Percentiles rank a stretch among this genome's conserved stretches.
Conservation (phyloP, 2,797 vertebrate species). For the Takifugu rubripes region DNA sequence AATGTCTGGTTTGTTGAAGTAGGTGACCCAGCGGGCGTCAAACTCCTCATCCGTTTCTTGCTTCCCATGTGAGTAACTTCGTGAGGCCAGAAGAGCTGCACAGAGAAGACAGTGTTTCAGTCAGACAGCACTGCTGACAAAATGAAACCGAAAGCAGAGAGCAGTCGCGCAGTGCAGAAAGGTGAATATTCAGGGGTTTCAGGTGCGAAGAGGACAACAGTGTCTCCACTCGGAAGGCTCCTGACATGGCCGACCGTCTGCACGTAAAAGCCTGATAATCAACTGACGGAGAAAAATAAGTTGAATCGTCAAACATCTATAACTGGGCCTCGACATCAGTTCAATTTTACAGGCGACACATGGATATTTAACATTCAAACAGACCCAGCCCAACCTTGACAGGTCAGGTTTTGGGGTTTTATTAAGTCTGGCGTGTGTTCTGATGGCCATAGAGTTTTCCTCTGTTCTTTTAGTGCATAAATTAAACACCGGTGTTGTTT, state of each 20-base stretch:
- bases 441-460: not conserved
- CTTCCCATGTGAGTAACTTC: constrained; percentile 89
- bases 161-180: not conserved
- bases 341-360: too few relatives aligned
- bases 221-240: constrained; percentile 20
- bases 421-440: not conserved
- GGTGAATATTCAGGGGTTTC: constrained; percentile 13
- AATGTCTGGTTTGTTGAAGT: constrained; percentile 95
- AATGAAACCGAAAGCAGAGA: not conserved
- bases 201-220: constrained; percentile 9
- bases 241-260: constrained; percentile 16
- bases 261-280: constrained; percentile 6
- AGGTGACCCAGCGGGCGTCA: constrained; percentile 96
- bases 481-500: too few relatives aligned
- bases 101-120: not conserved
- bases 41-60: constrained; percentile 97
- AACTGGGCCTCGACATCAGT: too few relatives aligned
- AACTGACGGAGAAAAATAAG: not conserved
- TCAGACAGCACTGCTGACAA: not conserved
- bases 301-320: too few relatives aligned
- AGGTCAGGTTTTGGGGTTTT: not conserved
- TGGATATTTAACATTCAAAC: too few relatives aligned
- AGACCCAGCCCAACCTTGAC: too few relatives aligned
- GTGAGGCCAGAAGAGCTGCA: constrained; percentile 74
- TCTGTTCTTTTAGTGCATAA: not conserved